These are phyloP conservation scores for Melanotus villosus DNA, from an alignment of 2,888 invertebrate genomes.

Conservation along the genomic window DNA sequence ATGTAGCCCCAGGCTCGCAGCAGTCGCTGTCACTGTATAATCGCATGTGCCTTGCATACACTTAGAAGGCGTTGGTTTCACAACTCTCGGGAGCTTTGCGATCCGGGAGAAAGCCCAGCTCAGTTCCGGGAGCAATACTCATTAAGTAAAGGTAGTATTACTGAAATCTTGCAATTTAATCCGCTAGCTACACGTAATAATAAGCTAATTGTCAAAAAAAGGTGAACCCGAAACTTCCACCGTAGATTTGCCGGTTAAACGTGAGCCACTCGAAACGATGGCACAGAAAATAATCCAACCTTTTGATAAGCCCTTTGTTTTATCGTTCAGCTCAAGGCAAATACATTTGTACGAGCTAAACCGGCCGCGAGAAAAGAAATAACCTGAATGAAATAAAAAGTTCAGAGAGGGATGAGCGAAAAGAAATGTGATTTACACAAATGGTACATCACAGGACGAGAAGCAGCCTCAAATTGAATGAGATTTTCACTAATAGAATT, in stretches of 20 bases:
- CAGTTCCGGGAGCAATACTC: conserved; percentile 41
- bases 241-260: not conserved
- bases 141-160: conserved; percentile 39
- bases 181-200: conserved; percentile 16
- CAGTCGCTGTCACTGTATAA: conserved; percentile 40
- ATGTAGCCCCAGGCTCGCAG: conserved; percentile 30
- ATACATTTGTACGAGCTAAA: conserved; percentile 39
- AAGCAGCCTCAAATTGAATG: conserved; percentile 54
- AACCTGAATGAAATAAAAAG: conserved; percentile 46
- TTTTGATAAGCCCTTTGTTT: conserved; percentile 39
- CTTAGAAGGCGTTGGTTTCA: conserved; percentile 39
- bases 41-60: conserved; percentile 41
- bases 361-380: conserved; percentile 41
- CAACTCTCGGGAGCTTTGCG: conserved; percentile 40
- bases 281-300: conserved; percentile 30
- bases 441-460: conserved; percentile 47
- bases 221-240: not conserved
- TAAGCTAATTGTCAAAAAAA: conserved; percentile 30
- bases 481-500: conserved; percentile 54
- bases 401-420: conserved; percentile 45
- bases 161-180: conserved; percentile 33
- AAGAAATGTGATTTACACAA: conserved; percentile 53
- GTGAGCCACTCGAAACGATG: conserved; percentile 2
- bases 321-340: conserved; percentile 40
- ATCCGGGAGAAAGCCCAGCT: conserved; percentile 30